Evolutionary conservation across 1,140 invertebrate genomes (phyloP), one percentile per base, ranked within the genome.

Genomic region (Thrips palmi): DNA sequence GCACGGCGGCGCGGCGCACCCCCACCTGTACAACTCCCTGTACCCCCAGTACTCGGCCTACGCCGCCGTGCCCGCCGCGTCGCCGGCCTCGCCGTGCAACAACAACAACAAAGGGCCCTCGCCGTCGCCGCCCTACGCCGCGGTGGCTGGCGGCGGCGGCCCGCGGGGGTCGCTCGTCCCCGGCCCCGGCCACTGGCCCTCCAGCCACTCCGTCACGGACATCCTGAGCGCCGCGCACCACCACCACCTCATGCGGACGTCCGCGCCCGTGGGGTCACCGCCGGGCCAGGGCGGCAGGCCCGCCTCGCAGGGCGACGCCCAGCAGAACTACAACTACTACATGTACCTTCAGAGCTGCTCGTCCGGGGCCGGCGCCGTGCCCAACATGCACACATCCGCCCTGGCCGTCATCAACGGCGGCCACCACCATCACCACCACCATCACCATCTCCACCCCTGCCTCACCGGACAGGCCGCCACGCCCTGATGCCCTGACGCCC

Each of bases 261-360:
- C n/a, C n/a, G n/a, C n/a, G n/a, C n/a, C n/a, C n/a, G n/a, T n/a
- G n/a, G n/a, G n/a, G n/a, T n/a, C n/a, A n/a, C n/a, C n/a, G n/a
- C n/a, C n/a, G n/a, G n/a, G n/a, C n/a, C n/a, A n/a, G n/a, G n/a
- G n/a, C n/a, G n/a, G n/a, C 50, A 4, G 45, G 48, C 14, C 42
- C 45, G 35, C 41, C 48, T 20, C 47, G 45, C 12, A 50, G 48
- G 34, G 41, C 18, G 42, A 42, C 31, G 48, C 46, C 46, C 64
- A 67, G 23, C 65, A 73, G 51, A 71, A 74, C 39, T 77, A 77
- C 49, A 74, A 75, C 50, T 76, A 76, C 49, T 76, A 75, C 47
- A 73, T 74, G 53, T 74, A 74, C 45, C 58, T 72, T 37, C 68
- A 71, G 52, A 47, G 46, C 42, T 55, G 41, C 57, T 70, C 62